Evolutionary conservation across 2,797 vertebrate genomes (phyloP), one percentile per base, ranked within the genome.

Genomic region (Anomalospiza imberbis): DNA sequence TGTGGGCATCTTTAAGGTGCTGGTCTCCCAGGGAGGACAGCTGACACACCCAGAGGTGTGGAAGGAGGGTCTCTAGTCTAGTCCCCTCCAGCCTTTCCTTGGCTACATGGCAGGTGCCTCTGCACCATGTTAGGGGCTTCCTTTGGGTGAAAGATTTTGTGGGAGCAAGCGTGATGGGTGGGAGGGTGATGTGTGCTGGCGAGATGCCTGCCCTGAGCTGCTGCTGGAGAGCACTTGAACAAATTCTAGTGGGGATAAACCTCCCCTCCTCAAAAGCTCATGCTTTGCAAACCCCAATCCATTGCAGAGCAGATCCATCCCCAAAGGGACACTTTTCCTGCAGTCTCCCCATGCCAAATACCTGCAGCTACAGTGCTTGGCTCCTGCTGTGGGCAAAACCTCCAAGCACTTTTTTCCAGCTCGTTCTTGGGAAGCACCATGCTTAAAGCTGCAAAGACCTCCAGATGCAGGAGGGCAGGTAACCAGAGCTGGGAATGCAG

Each of bases 401-500:
- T 26, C 14, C 1, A 2, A 77, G 25, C 7, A 12, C 10, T 34
- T 17, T 38, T 42, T 71, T 47, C 20, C 65, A 76, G 51, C 9
- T 31, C 0, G 0, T 17, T 85, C 85, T 70, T 45, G 34, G 38
- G 47, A 40, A 66, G 16, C 20, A 21, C 6, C 7, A 65, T 53
- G 10, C 50, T n/a, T 26, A 34, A 42, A 73, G 60, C 34, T 73
- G 67, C 1, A 1, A 2, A 36, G n/a, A 61, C 29, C 28, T 55
- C 24, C 42, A 32, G 47, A 17, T 5, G 5, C 29, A 29, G 73
- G 32, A 70, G 38, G 24, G 6, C 32, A 15, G 25, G 13, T 17
- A 47, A 5, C 19, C 3, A 2, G 7, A n/a, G 44, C 32, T 0
- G 0, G n/a, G 42, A 55, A 38, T 10, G 14, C 6, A 10, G 32